These are phyloP conservation scores for Malurus cyaneus DNA, from an alignment of 2,113 vertebrate genomes.

Conservation along the genomic window DNA sequence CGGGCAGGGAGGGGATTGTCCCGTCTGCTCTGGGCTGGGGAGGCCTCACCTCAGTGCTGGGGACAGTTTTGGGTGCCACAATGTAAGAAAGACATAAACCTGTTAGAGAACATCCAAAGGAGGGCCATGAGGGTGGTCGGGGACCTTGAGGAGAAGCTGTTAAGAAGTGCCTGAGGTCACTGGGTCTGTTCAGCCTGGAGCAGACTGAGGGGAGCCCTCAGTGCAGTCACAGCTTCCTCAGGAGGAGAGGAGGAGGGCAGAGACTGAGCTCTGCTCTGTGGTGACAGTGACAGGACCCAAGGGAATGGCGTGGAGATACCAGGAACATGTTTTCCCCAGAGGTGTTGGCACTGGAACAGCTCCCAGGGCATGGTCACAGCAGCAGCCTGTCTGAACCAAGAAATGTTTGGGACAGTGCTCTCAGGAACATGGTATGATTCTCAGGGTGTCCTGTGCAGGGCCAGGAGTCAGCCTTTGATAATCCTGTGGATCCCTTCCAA, in stretches of 20 bases:
- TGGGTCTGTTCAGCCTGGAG: not conserved
- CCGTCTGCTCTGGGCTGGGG: accelerated
- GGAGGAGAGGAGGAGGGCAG: not conserved
- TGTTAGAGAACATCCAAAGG: too few relatives aligned
- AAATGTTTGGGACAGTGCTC: not conserved
- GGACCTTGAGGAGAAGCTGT: accelerated
- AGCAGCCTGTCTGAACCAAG: not conserved
- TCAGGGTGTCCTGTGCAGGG: not conserved
- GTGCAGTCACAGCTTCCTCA: not conserved
- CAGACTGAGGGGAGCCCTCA: not conserved
- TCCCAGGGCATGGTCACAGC: not conserved
- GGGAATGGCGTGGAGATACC: not conserved
- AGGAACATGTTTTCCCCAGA: not conserved
- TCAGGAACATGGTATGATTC: not conserved
- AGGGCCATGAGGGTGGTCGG: not conserved
- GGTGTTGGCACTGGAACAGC: not conserved
- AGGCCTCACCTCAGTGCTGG: accelerated
- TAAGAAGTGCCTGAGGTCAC: not conserved
- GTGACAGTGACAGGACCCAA: not conserved
- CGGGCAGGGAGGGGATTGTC: accelerated
- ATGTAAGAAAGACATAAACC: accelerated
- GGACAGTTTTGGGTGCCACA: not conserved
- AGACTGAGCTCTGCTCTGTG: not conserved
- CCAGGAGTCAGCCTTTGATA: not conserved
- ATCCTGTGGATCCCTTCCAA: not conserved